A percentile compares a stretch with the other conserved stretches of the same genome.
Conservation (phyloP, 2,113 vertebrate species). For the Sceloporus undulatus region DNA sequence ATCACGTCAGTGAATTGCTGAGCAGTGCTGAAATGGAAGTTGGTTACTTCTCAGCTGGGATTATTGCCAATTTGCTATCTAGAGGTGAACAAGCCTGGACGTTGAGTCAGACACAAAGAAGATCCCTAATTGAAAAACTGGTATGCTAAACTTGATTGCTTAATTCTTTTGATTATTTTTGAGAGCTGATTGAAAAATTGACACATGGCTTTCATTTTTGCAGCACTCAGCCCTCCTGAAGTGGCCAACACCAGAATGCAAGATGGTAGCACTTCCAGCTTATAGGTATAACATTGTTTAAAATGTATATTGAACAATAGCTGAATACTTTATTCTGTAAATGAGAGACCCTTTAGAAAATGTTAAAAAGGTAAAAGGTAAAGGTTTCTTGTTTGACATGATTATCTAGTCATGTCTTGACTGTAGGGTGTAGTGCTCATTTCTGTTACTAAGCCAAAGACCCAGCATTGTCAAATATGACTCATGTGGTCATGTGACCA, state of each 20-base stretch:
- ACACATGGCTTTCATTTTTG: conserved; percentile 38
- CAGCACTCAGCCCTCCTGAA: conserved; percentile 87
- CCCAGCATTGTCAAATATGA: too few species aligned
- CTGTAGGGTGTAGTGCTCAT: too few species aligned
- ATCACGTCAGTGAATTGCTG: conserved; percentile 83
- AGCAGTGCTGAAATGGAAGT: conserved; percentile 89
- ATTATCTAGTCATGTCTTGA: too few species aligned
- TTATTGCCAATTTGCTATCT: conserved; percentile 88
- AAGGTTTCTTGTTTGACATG: too few species aligned
- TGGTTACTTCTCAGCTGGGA: conserved; percentile 91
- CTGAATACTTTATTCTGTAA: neutral
- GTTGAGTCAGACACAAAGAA: conserved; percentile 74
- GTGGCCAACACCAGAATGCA: conserved; percentile 89
- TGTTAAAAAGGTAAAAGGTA: too few species aligned
- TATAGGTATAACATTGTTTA: conserved; percentile 82
- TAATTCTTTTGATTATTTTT: neutral
- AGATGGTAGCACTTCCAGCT: conserved; percentile 85
- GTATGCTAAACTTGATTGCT: conserved; percentile 65
- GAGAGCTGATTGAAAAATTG: conserved; percentile 5
- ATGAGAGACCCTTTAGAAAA: too few species aligned
- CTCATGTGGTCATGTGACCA: too few species aligned
- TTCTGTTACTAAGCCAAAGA: too few species aligned
- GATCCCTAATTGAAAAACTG: conserved; percentile 84
- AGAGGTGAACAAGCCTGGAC: conserved; percentile 83
- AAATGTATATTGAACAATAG: neutral